Evolutionary conservation across 2,888 invertebrate species (phyloP).

Genomic region (Digitonthophagus gazella): DNA sequence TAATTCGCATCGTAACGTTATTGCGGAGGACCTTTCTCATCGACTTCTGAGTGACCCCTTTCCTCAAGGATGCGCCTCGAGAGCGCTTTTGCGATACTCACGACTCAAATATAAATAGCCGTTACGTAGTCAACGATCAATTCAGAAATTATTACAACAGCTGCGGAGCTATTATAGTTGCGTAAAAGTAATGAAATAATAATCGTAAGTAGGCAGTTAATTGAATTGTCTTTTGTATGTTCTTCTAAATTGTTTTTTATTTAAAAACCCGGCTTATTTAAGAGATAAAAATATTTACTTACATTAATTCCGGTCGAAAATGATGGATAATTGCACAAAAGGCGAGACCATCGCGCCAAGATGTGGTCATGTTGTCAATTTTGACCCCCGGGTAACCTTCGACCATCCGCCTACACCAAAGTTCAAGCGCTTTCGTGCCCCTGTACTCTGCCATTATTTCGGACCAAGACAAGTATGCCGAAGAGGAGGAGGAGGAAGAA

Average conservation of each 20-base stretch:
- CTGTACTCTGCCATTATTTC: slow-evolving; percentile 72
- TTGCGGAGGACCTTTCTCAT: not conserved
- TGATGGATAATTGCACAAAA: slow-evolving; percentile 96
- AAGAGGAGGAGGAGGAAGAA: not conserved
- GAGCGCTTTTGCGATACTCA: not conserved
- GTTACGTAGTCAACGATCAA: not conserved
- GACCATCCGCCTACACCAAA: slow-evolving; percentile 89
- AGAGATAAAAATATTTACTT: slow-evolving; percentile 54
- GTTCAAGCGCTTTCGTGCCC: slow-evolving; percentile 86
- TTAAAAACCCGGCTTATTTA: no score
- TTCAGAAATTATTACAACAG: slow-evolving; percentile 1
- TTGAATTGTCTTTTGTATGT: no score
- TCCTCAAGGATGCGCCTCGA: not conserved
- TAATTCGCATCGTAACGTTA: not conserved
- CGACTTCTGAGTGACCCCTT: not conserved
- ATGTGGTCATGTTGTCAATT: slow-evolving; percentile 92
- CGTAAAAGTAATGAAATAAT: no score
- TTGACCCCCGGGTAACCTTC: slow-evolving; percentile 88
- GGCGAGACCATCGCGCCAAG: slow-evolving; percentile 92
- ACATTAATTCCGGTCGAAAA: slow-evolving; percentile 95
- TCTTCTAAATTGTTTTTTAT: no score
- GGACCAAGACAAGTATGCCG: no score
- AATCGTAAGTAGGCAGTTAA: no score
- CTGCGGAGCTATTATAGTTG: not conserved
- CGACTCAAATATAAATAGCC: not conserved